phyloP scores from a whole-genome alignment of 2,888 invertebrate species.

The Ormyrus pomaceus region DNA sequence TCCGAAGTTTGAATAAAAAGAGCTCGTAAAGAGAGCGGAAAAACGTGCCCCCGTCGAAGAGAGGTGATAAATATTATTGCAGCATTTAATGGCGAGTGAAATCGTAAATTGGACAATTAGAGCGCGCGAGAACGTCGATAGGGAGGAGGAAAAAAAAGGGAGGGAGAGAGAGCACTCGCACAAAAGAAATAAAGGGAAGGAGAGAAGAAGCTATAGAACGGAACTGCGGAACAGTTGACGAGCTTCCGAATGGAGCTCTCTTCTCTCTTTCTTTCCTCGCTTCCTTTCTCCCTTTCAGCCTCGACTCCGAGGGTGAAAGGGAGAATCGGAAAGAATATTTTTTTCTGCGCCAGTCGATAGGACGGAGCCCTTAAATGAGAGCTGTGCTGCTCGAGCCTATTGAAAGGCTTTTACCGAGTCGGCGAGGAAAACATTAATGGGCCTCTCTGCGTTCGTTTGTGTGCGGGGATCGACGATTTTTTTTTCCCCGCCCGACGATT shows the following conservation, averaged over 20 bases:
- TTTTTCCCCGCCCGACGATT: neutral
- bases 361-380: slow-evolving; percentile 2
- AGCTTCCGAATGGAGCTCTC: slow-evolving; percentile 15
- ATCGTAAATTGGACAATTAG: slow-evolving; percentile 50
- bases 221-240: slow-evolving; percentile 24
- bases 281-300: neutral
- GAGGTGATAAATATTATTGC: slow-evolving; percentile 43
- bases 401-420: slow-evolving; percentile 1
- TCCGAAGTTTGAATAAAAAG: slow-evolving; percentile 27
- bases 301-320: neutral
- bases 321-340: slow-evolving; percentile 29
- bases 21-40: slow-evolving; percentile 13
- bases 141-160: neutral
- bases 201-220: neutral
- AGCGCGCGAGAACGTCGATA: neutral
- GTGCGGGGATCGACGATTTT: neutral
- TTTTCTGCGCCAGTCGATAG: slow-evolving; percentile 1
- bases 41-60: neutral
- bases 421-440: neutral
- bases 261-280: neutral
- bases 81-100: slow-evolving; percentile 35
- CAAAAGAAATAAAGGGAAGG: neutral
- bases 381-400: neutral
- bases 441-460: neutral
- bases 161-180: neutral